Base-by-base conservation (phyloP, 2,113 vertebrate genomes). In the Aptenodytes forsteri region DNA sequence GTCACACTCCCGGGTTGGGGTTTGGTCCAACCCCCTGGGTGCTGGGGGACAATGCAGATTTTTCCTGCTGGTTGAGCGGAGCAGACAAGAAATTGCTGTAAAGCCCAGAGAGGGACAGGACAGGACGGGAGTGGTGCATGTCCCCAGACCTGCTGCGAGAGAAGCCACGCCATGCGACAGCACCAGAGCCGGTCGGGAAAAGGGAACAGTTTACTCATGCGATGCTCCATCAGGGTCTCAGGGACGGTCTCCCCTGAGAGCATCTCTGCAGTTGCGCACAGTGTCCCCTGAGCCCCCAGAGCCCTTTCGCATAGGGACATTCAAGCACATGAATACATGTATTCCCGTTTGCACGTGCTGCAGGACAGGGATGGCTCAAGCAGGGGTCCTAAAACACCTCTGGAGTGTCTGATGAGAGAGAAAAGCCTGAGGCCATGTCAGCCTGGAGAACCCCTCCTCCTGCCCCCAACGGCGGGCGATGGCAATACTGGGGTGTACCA, bases 131-230 rank as follows among this genome's bases (percentile, higher is more conserved):
- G 78, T 1, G 1, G 36, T 2, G 16, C 71, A 25, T 13, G 9
- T 4, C 55, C 50, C 79, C 79, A 59, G 23, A 18, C 4, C 50
- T 9, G 49, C 65, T 1, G 1, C 2, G 19, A 34, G 34, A 52
- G 44, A 64, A 32, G 49, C 71, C 54, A 40, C 2, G 8, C 22
- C 4, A 10, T 0, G 7, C 14, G 1, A 54, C 40, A 64, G 56
- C 50, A 23, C 11, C 5, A 0, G 27, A 55, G 72, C 29, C 0
- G 0, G 3, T 2, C 0, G 1, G 62, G 3, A 11, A 10, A 19
- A 32, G 19, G 56, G 71, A 46, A 64, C 2, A 0, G 22, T 13
- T 58, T 18, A 11, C 11, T 22, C 3, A 1, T 22, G 77, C 0
- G 6, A 14, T 52, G 86, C 27, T 67, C 66, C 85, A 3, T 1